These are phyloP conservation scores for Oscheius sp. DNA, from an alignment of 2,888 invertebrate genomes.

Conservation along the genomic window DNA sequence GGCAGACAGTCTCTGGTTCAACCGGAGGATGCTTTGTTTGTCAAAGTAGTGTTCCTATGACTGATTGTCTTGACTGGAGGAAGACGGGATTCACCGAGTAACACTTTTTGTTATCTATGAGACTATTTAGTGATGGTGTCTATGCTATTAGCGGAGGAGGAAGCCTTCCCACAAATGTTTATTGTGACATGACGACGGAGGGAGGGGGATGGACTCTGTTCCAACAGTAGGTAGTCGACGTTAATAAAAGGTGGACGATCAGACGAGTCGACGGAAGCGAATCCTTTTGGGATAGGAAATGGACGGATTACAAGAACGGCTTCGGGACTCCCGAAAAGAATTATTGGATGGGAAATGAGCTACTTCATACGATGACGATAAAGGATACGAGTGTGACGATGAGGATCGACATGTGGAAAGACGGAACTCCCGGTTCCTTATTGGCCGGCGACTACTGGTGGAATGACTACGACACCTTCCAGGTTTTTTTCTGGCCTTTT, in stretches of 20 bases:
- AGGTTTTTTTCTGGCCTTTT: constrained; percentile 24
- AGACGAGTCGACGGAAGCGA: constrained; percentile 45
- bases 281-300: constrained; percentile 57
- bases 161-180: neutral
- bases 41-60: constrained; percentile 34
- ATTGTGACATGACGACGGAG: constrained; percentile 44
- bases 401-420: constrained; percentile 59
- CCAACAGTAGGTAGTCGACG: constrained; percentile 41
- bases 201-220: constrained; percentile 53
- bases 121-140: constrained; percentile 21
- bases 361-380: constrained; percentile 49
- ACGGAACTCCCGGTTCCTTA: constrained; percentile 51
- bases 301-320: constrained; percentile 58
- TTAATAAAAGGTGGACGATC: constrained; percentile 32
- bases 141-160: neutral
- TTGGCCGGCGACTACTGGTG: constrained; percentile 48
- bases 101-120: neutral
- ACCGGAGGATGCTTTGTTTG: constrained; percentile 39
- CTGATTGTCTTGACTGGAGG: constrained; percentile 46
- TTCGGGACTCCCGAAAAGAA: constrained; percentile 47
- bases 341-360: constrained; percentile 61
- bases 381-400: constrained; percentile 36
- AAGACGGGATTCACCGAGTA: constrained; percentile 41
- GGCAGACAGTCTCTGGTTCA: constrained; percentile 34
- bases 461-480: constrained; percentile 40